A percentile compares a stretch with the other conserved stretches of the same genome.
Conservation (phyloP, 2,888 invertebrate genomes). For the Tromatobia lineatoria region DNA sequence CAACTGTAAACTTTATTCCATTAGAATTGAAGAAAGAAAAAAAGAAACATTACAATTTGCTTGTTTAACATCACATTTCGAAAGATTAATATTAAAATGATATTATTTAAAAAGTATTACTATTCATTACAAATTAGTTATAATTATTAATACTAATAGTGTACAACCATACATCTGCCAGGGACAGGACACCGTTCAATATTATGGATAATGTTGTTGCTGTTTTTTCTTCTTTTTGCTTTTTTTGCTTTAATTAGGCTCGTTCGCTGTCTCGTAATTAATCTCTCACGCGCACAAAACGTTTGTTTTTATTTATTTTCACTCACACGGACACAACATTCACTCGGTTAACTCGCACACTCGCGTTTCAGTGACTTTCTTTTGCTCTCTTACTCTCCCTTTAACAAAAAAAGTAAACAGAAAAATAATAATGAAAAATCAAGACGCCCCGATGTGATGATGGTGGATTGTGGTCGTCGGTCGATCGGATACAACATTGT, state of each 20-base stretch:
- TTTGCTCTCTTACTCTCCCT: constrained; percentile 48
- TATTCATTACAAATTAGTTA: constrained; percentile 84
- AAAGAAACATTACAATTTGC: constrained; percentile 78
- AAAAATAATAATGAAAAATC: constrained; percentile 18
- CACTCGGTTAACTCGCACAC: constrained; percentile 16
- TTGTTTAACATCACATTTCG: constrained; percentile 84
- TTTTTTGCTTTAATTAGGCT: constrained; percentile 68
- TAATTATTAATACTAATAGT: constrained; percentile 85
- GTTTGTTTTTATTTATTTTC: constrained; percentile 50
- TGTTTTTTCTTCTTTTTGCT: constrained; percentile 64
- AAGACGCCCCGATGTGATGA: constrained; percentile 53
- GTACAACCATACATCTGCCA: constrained; percentile 83
- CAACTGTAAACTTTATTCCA: constrained; percentile 83
- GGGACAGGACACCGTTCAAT: constrained; percentile 77
- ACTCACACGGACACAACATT: background rate
- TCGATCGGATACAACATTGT: constrained; percentile 71
- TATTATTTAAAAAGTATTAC: constrained; percentile 83
- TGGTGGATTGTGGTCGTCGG: constrained; percentile 42
- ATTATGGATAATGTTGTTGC: constrained; percentile 74
- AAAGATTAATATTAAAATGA: constrained; percentile 84
- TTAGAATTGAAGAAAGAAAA: constrained; percentile 78
- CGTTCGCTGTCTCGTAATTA: constrained; percentile 55
- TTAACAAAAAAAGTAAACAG: constrained; percentile 37
- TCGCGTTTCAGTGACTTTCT: constrained; percentile 59
- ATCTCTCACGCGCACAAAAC: constrained; percentile 58